These are phyloP conservation scores for Lagria hirta DNA, from an alignment of 2,888 invertebrate species.

Conservation along the genomic window DNA sequence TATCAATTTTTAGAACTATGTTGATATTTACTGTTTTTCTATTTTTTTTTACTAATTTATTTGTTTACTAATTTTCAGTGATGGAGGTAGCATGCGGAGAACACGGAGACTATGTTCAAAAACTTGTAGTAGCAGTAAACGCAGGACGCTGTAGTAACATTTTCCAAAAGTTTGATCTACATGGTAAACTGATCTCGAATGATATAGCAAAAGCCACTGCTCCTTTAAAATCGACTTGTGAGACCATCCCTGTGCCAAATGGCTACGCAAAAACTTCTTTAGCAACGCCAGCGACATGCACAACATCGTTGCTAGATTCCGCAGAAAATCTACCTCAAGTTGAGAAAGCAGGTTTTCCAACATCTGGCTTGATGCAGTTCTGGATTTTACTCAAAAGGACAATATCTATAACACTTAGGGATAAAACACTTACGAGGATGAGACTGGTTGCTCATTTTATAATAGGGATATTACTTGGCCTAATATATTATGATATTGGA, in stretches of 20 bases:
- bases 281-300: conserved; percentile 54
- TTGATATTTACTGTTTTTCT: conserved; percentile 1
- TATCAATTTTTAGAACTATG: no score
- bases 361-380: conserved; percentile 81
- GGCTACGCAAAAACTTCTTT: conserved; percentile 48
- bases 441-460: conserved; percentile 83
- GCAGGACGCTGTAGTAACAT: conserved; percentile 73
- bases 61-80: conserved; percentile 59
- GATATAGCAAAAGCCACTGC: conserved; percentile 58
- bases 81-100: conserved; percentile 96
- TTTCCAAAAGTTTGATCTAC: conserved; percentile 42
- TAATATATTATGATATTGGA: conserved; percentile 91
- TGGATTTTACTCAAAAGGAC: conserved; percentile 85
- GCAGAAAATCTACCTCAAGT: conserved; percentile 45
- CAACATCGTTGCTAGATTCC: conserved; percentile 55
- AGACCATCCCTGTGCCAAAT: conserved; percentile 43
- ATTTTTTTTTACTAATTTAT: conserved; percentile 1
- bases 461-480: conserved; percentile 88
- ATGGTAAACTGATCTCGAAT: conserved; percentile 56
- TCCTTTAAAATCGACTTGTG: conserved; percentile 46
- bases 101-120: conserved; percentile 86
- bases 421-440: conserved; percentile 87
- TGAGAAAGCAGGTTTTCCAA: conserved; percentile 73
- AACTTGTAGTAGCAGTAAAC: conserved; percentile 81
- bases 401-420: conserved; percentile 78